Percentiles rank a stretch among this genome's conserved stretches.
Evolutionary conservation across 2,797 vertebrate species (phyloP).

Genomic region (Nasua narica): DNA sequence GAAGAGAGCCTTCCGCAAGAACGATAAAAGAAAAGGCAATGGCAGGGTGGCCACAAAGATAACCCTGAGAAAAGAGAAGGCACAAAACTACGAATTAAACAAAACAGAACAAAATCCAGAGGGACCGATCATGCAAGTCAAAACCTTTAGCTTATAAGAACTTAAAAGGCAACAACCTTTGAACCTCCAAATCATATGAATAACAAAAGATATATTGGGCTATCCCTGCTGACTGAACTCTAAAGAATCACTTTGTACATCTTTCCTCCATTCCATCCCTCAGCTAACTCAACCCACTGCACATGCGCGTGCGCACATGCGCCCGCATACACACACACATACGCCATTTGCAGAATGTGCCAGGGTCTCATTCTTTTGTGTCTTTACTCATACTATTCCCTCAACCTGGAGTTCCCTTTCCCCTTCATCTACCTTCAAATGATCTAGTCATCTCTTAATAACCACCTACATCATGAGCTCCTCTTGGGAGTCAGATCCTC

Average conservation of each 20-base stretch:
- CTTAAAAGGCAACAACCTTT: background rate
- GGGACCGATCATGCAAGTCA: background rate
- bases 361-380: background rate
- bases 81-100: background rate
- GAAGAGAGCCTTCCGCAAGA: background rate
- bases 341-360: background rate
- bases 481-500: background rate
- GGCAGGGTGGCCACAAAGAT: background rate
- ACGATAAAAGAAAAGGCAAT: background rate
- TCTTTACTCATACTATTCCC: background rate
- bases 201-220: background rate
- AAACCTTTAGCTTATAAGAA: background rate
- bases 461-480: background rate
- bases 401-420: background rate
- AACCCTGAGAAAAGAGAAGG: background rate
- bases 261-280: background rate
- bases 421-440: background rate
- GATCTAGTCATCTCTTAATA: background rate
- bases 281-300: background rate
- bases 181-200: background rate
- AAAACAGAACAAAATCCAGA: background rate
- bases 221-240: background rate
- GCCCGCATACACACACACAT: no score
- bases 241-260: background rate
- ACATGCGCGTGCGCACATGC: rapidly evolving